Base-by-base conservation (phyloP, 2,888 invertebrate genomes). In the Epinotia bilunana region DNA sequence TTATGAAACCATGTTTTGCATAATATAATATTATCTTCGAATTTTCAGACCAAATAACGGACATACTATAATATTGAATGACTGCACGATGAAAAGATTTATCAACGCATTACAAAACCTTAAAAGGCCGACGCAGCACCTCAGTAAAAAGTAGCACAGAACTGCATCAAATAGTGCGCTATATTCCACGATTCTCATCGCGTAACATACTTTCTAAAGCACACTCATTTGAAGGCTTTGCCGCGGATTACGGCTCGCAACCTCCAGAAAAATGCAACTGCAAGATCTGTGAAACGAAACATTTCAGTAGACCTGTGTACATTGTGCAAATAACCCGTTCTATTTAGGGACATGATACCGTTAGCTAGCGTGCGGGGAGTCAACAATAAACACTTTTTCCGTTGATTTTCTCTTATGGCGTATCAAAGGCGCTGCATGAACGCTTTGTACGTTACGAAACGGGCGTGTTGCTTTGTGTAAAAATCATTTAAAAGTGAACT, bases 341-440 rank as follows among this genome's bases (percentile, higher is more conserved):
- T 74, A 71, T 74, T 74, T 65, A 49, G 39, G 49, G 74, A 58
- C 64, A 60, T 74, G 74, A 74, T 74, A 71, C 16, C 55, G 74
- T 74, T 69, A 64, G 64, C 53, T 64, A 13, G 53, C 58, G 46
- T 58, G 39, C 63, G 58, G 65, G 49, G 60, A 70, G 70, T 49
- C 63, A 53, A 74, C 74, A 74, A 74, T 74, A 71, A 74, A 74
- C 74, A 71, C 53, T 71, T 74, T 73, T 71, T 16, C 74, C 58
- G 64, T 74, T 71, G 65, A 71, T 74, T 74, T 74, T 71, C 71
- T 71, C 61, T 33, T 43, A 71, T 74, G 65, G 53, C 60, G 64
- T 74, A 71, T 74, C 70, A 74, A 74, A 74, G 68, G 67, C 65
- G 23, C 43, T 33, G 62, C 69, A 63, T 18, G 53, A 74, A 70